phyloP scores from a whole-genome alignment of 2,113 vertebrate genomes.

The Physeter macrocephalus region DNA sequence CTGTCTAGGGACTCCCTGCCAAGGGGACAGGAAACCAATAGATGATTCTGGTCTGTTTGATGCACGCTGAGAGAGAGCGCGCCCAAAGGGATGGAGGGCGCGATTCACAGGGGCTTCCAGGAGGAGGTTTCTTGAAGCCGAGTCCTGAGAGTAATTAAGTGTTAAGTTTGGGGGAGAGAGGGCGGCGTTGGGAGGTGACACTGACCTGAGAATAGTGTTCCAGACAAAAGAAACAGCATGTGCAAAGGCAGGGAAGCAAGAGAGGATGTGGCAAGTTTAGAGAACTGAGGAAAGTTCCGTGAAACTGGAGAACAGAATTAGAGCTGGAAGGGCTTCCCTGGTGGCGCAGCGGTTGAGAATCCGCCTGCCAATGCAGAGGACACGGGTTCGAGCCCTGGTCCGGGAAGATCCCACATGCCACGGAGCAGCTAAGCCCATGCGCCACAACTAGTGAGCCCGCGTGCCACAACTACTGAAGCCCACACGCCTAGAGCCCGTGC shows the following conservation, averaged over 20 bases:
- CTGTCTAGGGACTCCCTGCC: neutral
- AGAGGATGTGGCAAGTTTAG: neutral
- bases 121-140: neutral
- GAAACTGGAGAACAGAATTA: neutral
- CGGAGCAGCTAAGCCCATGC: too few relatives aligned
- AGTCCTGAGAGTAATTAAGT: neutral
- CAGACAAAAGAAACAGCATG: neutral
- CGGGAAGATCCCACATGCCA: too few relatives aligned
- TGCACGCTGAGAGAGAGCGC: neutral
- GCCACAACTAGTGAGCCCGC: too few relatives aligned
- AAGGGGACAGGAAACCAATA: neutral
- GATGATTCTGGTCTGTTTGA: neutral
- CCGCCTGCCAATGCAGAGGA: too few relatives aligned
- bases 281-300: neutral
- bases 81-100: accelerated
- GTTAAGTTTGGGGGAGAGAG: neutral
- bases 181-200: neutral
- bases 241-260: accelerated
- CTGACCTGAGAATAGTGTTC: neutral
- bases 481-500: too few relatives aligned
- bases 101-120: neutral
- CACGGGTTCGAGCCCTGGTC: too few relatives aligned
- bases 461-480: too few relatives aligned
- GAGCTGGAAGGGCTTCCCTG: too few relatives aligned
- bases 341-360: too few relatives aligned